Evolutionary conservation across 2,797 vertebrate genomes (phyloP), one percentile per base, ranked within the genome.

Genomic region (Odontamblyopus rebecca): DNA sequence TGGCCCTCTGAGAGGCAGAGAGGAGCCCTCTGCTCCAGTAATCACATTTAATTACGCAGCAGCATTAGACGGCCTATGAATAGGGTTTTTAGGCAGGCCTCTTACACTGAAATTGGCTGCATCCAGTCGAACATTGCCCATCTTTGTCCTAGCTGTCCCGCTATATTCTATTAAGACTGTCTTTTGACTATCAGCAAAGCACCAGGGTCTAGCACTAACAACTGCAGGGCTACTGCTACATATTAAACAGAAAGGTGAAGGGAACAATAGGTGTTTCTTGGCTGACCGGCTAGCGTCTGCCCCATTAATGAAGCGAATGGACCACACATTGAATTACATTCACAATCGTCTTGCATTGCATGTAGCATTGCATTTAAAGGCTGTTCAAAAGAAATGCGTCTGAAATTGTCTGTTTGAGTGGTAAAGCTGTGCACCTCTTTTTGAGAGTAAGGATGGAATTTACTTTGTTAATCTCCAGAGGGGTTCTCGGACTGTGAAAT

Each of bases 41-140:
- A 94, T 94, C 94, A 94, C 93, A 93, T 94, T 95, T 95, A 95
- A 94, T 95, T 94, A 95, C 92, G 88, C 78, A 82, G 68, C 88
- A 85, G 90, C 91, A 93, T 93, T 93, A 94, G 92, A 91, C 85
- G 75, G 86, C 86, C 88, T 75, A 89, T 93, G 93, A 94, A 94
- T 93, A 78, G 92, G 89, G 88, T 92, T 93, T 93, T 93, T 93
- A 92, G 91, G 86, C 91, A 89, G 88, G 88, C 91, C 91, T 91
- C 90, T 93, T 86, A 90, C 89, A 89, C 90, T 90, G 88, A 91
- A 93, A 93, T 85, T 88, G 89, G 87, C 83, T 87, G 88, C 92
- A 90, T 91, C 93, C 90, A 90, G 88, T 89, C 85, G 93, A 93
- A 94, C 93, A 94, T 93, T 93, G 91, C 90, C 90, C 89, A 93